Percentiles rank a stretch among this genome's conserved stretches.
Conservation (phyloP, 2,888 invertebrate species). For the Trachelus iudaicus region DNA sequence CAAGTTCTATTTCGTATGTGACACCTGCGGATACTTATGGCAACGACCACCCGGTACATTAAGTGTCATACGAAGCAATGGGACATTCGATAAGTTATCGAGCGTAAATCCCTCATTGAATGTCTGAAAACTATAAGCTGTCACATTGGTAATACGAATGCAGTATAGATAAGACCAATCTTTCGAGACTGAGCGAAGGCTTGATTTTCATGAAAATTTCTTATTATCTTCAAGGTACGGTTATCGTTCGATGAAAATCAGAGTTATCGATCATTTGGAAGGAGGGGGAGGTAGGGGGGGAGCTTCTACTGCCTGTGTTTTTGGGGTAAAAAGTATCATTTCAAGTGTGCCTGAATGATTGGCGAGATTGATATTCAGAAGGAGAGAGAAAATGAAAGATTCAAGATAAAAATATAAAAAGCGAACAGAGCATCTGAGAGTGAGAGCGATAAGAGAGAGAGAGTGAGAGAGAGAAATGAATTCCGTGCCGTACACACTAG, state of each 20-base stretch:
- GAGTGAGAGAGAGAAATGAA: background rate
- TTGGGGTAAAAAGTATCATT: background rate
- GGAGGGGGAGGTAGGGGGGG: too few relatives aligned
- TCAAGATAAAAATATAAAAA: background rate
- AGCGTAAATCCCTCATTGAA: background rate
- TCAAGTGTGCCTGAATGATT: background rate
- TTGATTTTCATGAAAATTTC: background rate
- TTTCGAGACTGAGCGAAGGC: background rate
- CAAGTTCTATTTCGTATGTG: background rate
- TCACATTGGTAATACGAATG: background rate
- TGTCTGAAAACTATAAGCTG: too few relatives aligned
- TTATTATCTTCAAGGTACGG: background rate
- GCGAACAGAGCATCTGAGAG: background rate
- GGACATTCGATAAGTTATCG: background rate
- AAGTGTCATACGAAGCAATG: background rate
- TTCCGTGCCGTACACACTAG: background rate
- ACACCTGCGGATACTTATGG: background rate
- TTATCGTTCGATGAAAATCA: background rate
- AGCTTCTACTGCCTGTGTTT: background rate
- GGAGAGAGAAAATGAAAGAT: background rate
- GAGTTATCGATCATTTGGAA: background rate
- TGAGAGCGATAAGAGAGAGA: background rate
- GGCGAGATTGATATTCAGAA: background rate
- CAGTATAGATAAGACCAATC: background rate
- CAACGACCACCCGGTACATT: background rate